phyloP scores from a whole-genome alignment of 2,888 invertebrate genomes.

The Abrostola triplasia region DNA sequence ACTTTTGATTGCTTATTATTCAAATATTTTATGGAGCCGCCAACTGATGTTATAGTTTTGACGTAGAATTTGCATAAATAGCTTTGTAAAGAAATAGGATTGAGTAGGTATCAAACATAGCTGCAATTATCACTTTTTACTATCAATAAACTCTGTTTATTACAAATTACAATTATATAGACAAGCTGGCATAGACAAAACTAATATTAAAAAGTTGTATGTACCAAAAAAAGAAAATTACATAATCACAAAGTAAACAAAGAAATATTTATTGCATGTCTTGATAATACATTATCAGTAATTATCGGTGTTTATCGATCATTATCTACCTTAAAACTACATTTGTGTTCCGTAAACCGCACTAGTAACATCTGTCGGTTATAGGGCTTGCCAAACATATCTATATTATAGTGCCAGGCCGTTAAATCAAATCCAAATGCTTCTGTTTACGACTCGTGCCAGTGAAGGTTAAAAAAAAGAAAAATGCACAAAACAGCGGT shows the following conservation, averaged over 20 bases:
- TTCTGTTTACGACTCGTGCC: constrained; percentile 8
- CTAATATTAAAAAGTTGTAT: too few relatives aligned
- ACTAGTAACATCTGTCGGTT: constrained; percentile 1
- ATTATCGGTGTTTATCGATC: constrained; percentile 16
- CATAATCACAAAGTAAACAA: constrained; percentile 7
- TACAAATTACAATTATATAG: too few relatives aligned
- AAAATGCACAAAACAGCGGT: constrained; percentile 39
- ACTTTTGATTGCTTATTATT: constrained; percentile 39
- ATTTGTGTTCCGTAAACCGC: constrained; percentile 7
- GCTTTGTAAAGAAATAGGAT: too few relatives aligned
- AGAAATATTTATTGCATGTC: constrained; percentile 16
- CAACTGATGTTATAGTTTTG: constrained; percentile 24
- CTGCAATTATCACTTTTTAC: too few relatives aligned
- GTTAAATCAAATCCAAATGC: background rate
- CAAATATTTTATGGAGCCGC: constrained; percentile 27
- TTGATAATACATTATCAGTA: constrained; percentile 16
- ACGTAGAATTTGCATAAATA: constrained; percentile 7
- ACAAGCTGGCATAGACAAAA: too few relatives aligned
- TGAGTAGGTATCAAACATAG: too few relatives aligned
- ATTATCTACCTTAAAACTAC: constrained; percentile 17
- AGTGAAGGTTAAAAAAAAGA: constrained; percentile 26
- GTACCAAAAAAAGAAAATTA: constrained; percentile 9
- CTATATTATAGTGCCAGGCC: background rate
- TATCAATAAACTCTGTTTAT: too few relatives aligned
- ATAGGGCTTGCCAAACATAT: background rate